These are phyloP conservation scores for Cygnus buccinator DNA, from an alignment of 2,113 vertebrate genomes.

Conservation along the genomic window DNA sequence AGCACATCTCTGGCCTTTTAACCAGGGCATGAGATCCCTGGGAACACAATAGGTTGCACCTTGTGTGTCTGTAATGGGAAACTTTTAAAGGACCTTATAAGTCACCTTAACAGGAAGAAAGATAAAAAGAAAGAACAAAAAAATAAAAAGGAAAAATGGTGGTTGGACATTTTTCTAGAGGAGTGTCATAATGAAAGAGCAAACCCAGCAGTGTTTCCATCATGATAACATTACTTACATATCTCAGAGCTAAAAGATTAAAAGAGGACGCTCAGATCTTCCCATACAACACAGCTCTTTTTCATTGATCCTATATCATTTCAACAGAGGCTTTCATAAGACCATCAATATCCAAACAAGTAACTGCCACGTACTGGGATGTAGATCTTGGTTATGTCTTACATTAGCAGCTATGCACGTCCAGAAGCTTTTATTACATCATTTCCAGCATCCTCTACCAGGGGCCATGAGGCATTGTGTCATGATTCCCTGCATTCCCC, in stretches of 20 bases:
- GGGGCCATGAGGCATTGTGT: neutral
- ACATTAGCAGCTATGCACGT: neutral
- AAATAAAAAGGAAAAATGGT: neutral
- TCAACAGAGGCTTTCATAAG: neutral
- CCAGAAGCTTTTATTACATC: neutral
- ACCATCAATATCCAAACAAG: neutral
- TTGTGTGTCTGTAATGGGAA: neutral
- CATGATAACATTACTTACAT: rapidly evolving
- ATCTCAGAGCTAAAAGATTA: neutral
- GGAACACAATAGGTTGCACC: neutral
- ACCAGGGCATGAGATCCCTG: neutral
- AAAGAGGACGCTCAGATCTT: neutral
- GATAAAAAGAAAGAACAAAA: neutral
- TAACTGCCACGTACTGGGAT: rapidly evolving
- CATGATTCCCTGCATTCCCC: neutral
- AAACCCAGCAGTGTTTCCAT: neutral
- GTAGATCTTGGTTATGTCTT: neutral
- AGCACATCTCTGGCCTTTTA: neutral
- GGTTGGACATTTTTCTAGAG: neutral
- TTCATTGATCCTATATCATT: neutral
- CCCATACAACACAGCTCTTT: neutral
- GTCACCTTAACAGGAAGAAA: neutral
- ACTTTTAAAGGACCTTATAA: neutral
- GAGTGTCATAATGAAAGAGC: neutral
- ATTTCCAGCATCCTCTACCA: neutral